Conservation (phyloP, 1,140 invertebrate genomes). For the Cydia strobilella region DNA sequence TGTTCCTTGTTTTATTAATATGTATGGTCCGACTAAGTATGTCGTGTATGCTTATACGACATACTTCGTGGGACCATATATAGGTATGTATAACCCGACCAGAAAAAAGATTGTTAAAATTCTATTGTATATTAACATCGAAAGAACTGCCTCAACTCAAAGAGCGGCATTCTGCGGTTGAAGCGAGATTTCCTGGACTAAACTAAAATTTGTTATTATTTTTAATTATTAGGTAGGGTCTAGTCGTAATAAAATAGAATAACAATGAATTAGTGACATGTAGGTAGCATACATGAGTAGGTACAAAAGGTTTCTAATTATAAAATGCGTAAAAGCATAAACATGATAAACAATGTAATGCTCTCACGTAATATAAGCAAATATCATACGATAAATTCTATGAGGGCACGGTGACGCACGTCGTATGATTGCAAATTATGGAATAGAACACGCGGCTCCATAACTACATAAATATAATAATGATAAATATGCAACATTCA, state of each 20-base stretch:
- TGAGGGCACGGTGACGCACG: background rate
- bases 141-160: background rate
- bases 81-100: no score
- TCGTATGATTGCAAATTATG: conserved; percentile 16
- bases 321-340: background rate
- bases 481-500: background rate
- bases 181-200: no score
- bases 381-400: conserved; percentile 19
- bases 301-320: background rate
- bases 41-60: no score
- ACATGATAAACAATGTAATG: background rate
- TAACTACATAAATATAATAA: conserved; percentile 10
- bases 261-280: background rate
- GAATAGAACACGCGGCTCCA: conserved; percentile 4
- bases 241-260: background rate
- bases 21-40: no score
- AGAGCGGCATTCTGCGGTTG: conserved; percentile 2
- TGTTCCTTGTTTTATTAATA: no score
- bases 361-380: conserved; percentile 4
- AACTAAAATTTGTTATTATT: no score
- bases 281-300: background rate
- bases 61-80: no score
- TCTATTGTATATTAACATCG: background rate
- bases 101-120: background rate
- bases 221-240: background rate